These are phyloP conservation scores for Drosophila willistoni DNA, from an alignment of 1,140 invertebrate genomes.

Conservation along the genomic window DNA sequence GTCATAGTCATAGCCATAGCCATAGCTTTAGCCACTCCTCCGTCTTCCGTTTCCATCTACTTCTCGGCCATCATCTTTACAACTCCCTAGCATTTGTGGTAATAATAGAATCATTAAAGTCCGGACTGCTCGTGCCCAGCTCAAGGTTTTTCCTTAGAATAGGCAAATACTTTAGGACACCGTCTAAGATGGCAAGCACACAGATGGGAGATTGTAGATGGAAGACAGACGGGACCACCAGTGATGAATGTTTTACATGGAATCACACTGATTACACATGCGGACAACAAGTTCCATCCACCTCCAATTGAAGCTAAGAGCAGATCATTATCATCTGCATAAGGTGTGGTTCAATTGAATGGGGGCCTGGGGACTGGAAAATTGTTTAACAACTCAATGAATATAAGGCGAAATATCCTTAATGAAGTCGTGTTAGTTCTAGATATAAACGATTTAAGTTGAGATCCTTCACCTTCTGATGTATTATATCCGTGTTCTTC, in stretches of 20 bases:
- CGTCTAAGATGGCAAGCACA: constrained; percentile 17
- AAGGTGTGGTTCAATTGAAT: constrained; percentile 69
- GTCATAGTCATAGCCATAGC: neutral
- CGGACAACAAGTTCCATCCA: neutral
- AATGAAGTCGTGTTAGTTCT: no score
- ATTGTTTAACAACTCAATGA: constrained; percentile 57
- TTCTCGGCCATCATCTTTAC: no score
- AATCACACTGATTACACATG: constrained; percentile 45
- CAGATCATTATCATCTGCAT: constrained; percentile 60
- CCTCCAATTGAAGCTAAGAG: neutral
- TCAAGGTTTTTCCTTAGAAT: constrained; percentile 28
- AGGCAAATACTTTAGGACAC: constrained; percentile 66
- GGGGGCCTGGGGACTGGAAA: constrained; percentile 41
- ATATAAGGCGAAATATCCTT: neutral
- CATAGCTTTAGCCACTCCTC: constrained; percentile 8
- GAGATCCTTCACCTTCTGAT: neutral
- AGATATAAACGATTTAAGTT: no score
- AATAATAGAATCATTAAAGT: constrained; percentile 76
- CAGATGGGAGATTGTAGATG: neutral
- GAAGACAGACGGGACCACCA: constrained; percentile 31
- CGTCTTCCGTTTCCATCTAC: neutral
- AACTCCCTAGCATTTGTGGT: constrained; percentile 33
- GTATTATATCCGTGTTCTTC: neutral
- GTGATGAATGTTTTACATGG: constrained; percentile 36
- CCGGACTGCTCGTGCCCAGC: constrained; percentile 26